Percentiles rank a stretch among this genome's conserved stretches.
phyloP scores from a whole-genome alignment of 2,113 vertebrate species.

The Ictalurus furcatus region DNA sequence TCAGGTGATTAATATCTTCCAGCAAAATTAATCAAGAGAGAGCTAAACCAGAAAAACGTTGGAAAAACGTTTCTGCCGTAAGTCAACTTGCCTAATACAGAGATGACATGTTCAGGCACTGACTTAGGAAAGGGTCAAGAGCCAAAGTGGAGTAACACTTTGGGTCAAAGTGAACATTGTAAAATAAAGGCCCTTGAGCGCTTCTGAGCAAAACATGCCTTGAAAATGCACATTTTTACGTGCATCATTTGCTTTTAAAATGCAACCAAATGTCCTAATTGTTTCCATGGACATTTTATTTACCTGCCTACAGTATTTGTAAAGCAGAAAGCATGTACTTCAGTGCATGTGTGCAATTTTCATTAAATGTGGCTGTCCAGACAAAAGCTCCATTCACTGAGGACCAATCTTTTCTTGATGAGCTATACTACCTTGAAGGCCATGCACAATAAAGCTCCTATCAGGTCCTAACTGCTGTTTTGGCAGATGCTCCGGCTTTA shows the following conservation, averaged over 20 bases:
- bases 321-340: neutral
- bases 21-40: constrained; percentile 28
- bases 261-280: neutral
- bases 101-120: constrained; percentile 5
- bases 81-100: neutral
- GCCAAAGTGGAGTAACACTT: neutral
- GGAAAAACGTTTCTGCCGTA: neutral
- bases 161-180: neutral
- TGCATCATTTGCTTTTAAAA: neutral
- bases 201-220: neutral
- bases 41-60: neutral
- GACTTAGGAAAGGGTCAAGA: neutral
- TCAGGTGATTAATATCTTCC: constrained; percentile 43
- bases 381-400: constrained; percentile 56
- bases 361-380: constrained; percentile 49
- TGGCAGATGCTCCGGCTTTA: constrained; percentile 30
- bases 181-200: neutral
- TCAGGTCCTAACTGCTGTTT: constrained; percentile 35
- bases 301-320: neutral
- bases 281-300: neutral
- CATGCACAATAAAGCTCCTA: constrained; percentile 31
- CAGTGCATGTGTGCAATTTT: constrained; percentile 34
- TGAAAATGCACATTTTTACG: neutral
- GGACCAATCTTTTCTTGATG: constrained; percentile 49
- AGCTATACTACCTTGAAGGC: constrained; percentile 46